Conservation (phyloP, 2,113 vertebrate genomes). For the Cebidichthys violaceus region DNA sequence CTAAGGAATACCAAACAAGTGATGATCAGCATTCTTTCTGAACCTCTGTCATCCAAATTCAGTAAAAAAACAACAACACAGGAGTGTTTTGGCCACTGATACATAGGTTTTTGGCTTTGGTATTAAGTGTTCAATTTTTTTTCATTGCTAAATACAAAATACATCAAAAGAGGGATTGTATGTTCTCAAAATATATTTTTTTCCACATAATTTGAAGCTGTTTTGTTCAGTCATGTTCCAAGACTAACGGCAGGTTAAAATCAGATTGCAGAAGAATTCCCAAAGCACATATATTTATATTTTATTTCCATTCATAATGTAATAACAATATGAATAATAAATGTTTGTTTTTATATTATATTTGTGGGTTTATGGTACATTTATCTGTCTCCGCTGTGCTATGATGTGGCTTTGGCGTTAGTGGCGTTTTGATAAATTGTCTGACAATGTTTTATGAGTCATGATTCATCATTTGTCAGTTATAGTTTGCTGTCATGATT, state of each 20-base stretch:
- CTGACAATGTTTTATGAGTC: neutral
- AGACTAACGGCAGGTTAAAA: neutral
- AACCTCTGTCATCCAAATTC: neutral
- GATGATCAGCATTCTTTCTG: neutral
- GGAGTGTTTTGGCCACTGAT: neutral
- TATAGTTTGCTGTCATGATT: neutral
- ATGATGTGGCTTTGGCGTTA: neutral
- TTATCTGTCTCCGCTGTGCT: neutral
- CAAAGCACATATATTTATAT: too few species aligned
- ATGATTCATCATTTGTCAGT: neutral
- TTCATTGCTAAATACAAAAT: neutral
- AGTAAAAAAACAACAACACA: neutral
- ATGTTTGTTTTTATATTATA: too few species aligned
- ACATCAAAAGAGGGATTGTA: neutral
- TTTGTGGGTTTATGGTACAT: neutral
- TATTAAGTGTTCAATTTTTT: too few species aligned
- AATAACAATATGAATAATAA: neutral
- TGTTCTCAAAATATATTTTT: neutral
- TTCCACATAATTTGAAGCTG: neutral
- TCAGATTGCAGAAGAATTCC: too few species aligned
- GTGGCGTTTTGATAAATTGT: neutral
- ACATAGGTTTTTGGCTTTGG: neutral
- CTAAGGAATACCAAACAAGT: neutral
- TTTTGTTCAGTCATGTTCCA: neutral
- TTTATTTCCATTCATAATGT: too few species aligned